Evolutionary conservation across 2,888 invertebrate species (phyloP), one percentile per base, ranked within the genome.

Genomic region (Hydraecia micacea): DNA sequence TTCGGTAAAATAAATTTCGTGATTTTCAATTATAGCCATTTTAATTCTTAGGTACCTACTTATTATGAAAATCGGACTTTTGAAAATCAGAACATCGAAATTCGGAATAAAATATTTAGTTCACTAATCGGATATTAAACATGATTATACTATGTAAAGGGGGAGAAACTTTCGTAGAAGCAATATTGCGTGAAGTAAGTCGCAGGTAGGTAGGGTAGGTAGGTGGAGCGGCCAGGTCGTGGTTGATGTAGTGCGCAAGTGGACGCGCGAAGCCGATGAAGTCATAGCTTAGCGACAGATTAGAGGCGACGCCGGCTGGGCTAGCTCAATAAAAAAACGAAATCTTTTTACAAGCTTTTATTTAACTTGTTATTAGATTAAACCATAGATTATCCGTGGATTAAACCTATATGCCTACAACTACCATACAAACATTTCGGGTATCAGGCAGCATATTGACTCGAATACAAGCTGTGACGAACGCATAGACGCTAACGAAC

Each of bases 261-360:
- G 15, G 46, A 52, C 28, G 28, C 1, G 21, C 13, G 65, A 75
- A 79, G 82, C 79, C 82, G 58, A 49, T 58, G 82, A 81, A 79
- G n/a, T 66, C 15, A n/a, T 32, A 52, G 79, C 75, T 60, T 66
- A 79, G 49, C 75, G 36, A 42, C 25, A 42, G 79, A 81, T 81
- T 66, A 79, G 58, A 58, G 6, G 32, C 65, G 21, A 32, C 32
- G n/a, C 52, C 49, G n/a, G 81, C 46, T 36, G 36, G 21, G n/a
- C 55, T 39, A 36, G 7, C 78, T 46, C 42, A 70, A 60, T 18
- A 28, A 80, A 36, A 36, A 73, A n/a, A 65, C 36, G 46, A 65
- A 79, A 58, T 65, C 28, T 39, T 58, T 73, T 81, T 32, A 32
- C 32, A 32, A 32, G 32, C 32, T 32, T 32, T 32, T 32, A 32